Conservation (phyloP, 1,140 invertebrate species). For the Tachypleus tridentatus region DNA sequence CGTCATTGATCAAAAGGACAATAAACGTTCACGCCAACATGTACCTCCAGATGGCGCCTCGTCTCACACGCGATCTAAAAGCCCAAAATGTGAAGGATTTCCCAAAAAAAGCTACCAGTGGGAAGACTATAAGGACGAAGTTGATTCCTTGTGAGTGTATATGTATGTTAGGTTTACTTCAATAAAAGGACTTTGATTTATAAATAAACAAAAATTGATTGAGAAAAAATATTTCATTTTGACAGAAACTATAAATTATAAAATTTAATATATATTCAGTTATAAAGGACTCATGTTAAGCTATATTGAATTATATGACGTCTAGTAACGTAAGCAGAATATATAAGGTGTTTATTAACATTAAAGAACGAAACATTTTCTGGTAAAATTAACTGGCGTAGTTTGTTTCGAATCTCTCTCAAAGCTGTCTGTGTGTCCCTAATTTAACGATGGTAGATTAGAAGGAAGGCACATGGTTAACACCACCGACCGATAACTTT, state of each 20-base stretch:
- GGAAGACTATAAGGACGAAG: constrained; percentile 18
- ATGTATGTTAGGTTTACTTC: not conserved
- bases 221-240: not conserved
- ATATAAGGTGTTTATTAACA: too few species aligned
- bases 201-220: not conserved
- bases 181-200: too few species aligned
- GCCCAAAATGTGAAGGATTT: constrained; percentile 19
- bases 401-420: too few species aligned
- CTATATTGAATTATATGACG: too few species aligned
- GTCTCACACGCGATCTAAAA: constrained; percentile 21
- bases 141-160: constrained; percentile 18
- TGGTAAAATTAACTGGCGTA: too few species aligned
- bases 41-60: constrained; percentile 26
- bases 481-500: too few species aligned
- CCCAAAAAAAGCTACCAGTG: constrained; percentile 14
- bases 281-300: too few species aligned
- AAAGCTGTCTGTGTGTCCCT: too few species aligned
- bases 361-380: too few species aligned
- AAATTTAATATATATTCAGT: not conserved
- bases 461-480: too few species aligned
- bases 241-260: not conserved
- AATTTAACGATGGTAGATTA: too few species aligned
- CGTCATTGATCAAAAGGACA: constrained; percentile 11
- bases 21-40: constrained; percentile 18
- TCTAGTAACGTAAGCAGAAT: too few species aligned